Evolutionary conservation across 1,140 invertebrate genomes (phyloP), one percentile per base, ranked within the genome.

Genomic region (Nasonia vitripennis): DNA sequence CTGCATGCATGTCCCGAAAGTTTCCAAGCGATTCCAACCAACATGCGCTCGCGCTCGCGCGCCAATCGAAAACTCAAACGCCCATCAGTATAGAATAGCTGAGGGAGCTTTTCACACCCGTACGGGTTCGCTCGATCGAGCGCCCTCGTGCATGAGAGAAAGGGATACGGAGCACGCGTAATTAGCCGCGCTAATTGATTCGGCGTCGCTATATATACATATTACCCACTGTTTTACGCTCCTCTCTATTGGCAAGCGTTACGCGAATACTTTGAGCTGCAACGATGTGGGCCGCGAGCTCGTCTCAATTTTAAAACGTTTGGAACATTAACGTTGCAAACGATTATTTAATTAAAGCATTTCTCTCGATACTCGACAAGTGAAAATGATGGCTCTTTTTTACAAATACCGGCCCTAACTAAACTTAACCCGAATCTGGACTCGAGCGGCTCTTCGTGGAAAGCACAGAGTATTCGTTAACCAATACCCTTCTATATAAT

Each of bases 181-280:
- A 89, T 89, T 89, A 88, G 84, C 87, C 77, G 77, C 84, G 80
- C 83, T 88, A 88, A 89, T 89, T 89, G 87, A 89, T 87, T 87
- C 85, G 85, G 51, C 77, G 82, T 73, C 37, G 75, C 34, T 23
- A 71, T 62, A 55, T 48, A 48, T 48, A 48, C 12, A 48, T 48
- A 12, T 12, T 27, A 4, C 55, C 55, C 17, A 62, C 17, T 62
- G 55, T 6, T 62, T 3, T 62, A 1, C 4, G 20, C 20, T 7
- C 17, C 14, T 55, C 55, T 62, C 6, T 2, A 2, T 12, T 10
- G 14, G 10, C 17, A 20, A n/a, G 55, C 20, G 17, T 62, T 62
- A 62, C 55, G 5, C 7, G 20, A 62, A 62, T n/a, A 27, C 27
- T 62, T 62, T n/a, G 20, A 62, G 17, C 14, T 20, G 55, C 51